phyloP scores from a whole-genome alignment of 1,140 invertebrate genomes.

The Macrocentrus cingulum region DNA sequence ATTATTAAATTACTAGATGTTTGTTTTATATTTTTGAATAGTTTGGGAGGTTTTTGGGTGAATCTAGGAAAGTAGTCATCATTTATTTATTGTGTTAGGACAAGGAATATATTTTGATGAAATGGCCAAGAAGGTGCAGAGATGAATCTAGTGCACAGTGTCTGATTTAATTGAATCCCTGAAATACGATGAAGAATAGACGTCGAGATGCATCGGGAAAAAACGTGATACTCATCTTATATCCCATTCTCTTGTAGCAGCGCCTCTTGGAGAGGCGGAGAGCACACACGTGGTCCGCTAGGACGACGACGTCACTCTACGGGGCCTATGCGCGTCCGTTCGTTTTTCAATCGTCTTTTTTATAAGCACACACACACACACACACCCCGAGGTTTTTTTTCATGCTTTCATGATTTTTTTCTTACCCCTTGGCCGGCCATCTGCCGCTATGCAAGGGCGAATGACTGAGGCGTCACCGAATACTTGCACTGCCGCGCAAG shows the following conservation, averaged over 20 bases:
- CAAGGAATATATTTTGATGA: too few relatives aligned
- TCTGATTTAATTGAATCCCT: slow-evolving; percentile 10
- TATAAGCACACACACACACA: slow-evolving; percentile 30
- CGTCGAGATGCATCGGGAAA: slow-evolving; percentile 25
- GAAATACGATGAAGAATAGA: slow-evolving; percentile 25
- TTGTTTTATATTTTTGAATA: too few relatives aligned
- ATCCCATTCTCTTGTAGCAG: not conserved
- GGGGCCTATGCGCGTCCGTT: slow-evolving; percentile 29
- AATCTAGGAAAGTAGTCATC: too few relatives aligned
- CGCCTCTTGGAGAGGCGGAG: slow-evolving; percentile 17
- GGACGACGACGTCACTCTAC: slow-evolving; percentile 41
- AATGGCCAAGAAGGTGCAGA: too few relatives aligned
- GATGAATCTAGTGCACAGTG: slow-evolving; percentile 6
- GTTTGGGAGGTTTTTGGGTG: too few relatives aligned
- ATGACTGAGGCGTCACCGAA: slow-evolving; percentile 40
- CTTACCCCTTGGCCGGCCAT: slow-evolving; percentile 60
- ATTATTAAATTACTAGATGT: too few relatives aligned
- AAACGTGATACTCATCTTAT: slow-evolving; percentile 32
- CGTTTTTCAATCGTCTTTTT: slow-evolving; percentile 56
- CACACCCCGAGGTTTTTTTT: slow-evolving; percentile 41
- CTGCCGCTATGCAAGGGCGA: slow-evolving; percentile 55
- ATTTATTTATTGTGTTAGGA: too few relatives aligned
- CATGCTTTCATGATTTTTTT: slow-evolving; percentile 41
- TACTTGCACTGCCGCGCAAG: too few relatives aligned
- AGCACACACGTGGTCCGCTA: slow-evolving; percentile 49